Conservation (phyloP, 2,113 vertebrate genomes). For the Hippoglossus stenolepis region DNA sequence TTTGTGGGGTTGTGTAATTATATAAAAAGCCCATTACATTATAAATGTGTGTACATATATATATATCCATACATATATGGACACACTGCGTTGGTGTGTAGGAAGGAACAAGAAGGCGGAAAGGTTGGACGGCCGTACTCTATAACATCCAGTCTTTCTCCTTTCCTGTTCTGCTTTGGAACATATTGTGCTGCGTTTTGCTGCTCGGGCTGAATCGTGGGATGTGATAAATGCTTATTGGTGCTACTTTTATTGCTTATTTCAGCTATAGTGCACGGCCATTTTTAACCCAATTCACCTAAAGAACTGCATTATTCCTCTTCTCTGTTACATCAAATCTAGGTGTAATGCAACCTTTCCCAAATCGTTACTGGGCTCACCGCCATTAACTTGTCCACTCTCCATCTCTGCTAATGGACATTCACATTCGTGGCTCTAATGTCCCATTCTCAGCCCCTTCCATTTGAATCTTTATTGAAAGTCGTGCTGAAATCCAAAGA, state of each 20-base stretch:
- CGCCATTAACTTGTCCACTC: constrained; percentile 48
- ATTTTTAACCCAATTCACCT: constrained; percentile 33
- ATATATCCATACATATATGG: too few species aligned
- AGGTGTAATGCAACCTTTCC: constrained; percentile 26
- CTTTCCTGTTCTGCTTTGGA: background rate
- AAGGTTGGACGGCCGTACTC: too few species aligned
- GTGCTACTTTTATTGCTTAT: constrained; percentile 42
- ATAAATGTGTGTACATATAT: too few species aligned
- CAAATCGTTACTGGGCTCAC: constrained; percentile 20
- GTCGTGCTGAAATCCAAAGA: constrained; percentile 38
- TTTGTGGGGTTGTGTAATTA: background rate
- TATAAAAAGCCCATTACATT: too few species aligned
- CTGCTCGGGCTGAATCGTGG: constrained; percentile 16
- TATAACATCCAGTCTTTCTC: background rate
- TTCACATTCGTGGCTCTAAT: constrained; percentile 50
- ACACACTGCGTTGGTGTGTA: too few species aligned
- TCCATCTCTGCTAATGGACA: constrained; percentile 60
- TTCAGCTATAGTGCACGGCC: constrained; percentile 31
- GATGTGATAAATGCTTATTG: constrained; percentile 32
- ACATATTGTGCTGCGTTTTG: constrained; percentile 13
- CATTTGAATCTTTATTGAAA: constrained; percentile 59
- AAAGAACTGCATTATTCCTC: constrained; percentile 37
- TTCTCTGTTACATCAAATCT: constrained; percentile 34
- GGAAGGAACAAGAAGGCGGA: too few species aligned
- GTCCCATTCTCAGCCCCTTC: constrained; percentile 20